Percentiles rank a stretch among this genome's conserved stretches.
phyloP scores from a whole-genome alignment of 1,140 invertebrate species.

The Phortica variegata region DNA sequence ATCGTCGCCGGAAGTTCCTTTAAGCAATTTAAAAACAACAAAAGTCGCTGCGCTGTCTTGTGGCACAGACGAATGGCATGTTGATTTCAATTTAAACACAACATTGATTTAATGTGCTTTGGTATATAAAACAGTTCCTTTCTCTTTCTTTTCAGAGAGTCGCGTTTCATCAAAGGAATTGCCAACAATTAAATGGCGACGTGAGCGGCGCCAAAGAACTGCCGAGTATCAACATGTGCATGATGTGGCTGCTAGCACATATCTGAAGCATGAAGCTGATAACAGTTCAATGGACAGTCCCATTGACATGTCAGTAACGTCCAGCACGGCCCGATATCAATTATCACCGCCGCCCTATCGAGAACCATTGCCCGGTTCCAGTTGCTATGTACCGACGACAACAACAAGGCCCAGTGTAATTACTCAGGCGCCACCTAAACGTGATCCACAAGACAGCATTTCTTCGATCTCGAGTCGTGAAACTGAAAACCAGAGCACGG shows the following conservation, averaged over 20 bases:
- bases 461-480: conserved; percentile 28
- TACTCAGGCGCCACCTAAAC: conserved; percentile 56
- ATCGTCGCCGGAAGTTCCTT: too few species aligned
- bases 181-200: conserved; percentile 66
- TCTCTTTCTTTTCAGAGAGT: conserved; percentile 5
- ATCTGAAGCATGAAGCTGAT: conserved; percentile 10
- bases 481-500: conserved; percentile 37
- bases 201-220: conserved; percentile 61
- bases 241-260: conserved; percentile 18
- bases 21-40: too few species aligned
- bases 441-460: conserved; percentile 30
- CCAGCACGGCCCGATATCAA: conserved; percentile 37
- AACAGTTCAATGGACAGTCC: conserved; percentile 44
- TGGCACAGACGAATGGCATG: too few species aligned
- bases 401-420: conserved; percentile 55
- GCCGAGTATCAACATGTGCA: conserved; percentile 56
- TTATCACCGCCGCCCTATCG: conserved; percentile 54
- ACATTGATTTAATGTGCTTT: too few species aligned
- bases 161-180: conserved; percentile 61
- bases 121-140: too few species aligned
- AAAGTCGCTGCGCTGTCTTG: too few species aligned
- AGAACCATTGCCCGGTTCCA: conserved; percentile 44
- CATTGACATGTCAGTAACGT: conserved; percentile 58
- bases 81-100: too few species aligned
- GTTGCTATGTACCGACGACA: conserved; percentile 27